These are phyloP conservation scores for Helicoverpa zea DNA, from an alignment of 1,140 invertebrate species.

Conservation along the genomic window DNA sequence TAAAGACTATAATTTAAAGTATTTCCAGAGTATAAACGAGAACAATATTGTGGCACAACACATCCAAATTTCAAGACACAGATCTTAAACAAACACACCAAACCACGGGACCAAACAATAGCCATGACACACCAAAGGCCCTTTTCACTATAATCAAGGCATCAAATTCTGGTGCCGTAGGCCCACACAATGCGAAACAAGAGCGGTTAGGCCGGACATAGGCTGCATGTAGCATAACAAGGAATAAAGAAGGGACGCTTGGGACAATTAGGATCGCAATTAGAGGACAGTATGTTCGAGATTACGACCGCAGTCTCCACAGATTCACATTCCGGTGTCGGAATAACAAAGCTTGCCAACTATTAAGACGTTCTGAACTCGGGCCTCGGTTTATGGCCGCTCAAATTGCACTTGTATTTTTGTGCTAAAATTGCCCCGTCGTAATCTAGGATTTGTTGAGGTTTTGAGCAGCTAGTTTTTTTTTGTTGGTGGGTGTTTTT, in stretches of 20 bases:
- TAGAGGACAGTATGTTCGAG: conserved; percentile 85
- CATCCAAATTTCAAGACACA: neutral
- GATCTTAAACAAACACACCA: neutral
- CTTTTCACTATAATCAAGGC: conserved; percentile 31
- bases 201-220: conserved; percentile 52
- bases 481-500: conserved; percentile 33
- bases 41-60: neutral
- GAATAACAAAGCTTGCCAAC: conserved; percentile 79
- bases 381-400: conserved; percentile 60
- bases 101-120: conserved; percentile 1
- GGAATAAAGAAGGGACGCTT: conserved; percentile 70
- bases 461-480: conserved; percentile 45
- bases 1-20: too few relatives aligned
- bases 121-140: conserved; percentile 10
- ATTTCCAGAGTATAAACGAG: too few relatives aligned
- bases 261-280: conserved; percentile 86
- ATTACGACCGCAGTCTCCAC: conserved; percentile 78
- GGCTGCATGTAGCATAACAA: conserved; percentile 65
- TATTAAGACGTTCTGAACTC: conserved; percentile 77
- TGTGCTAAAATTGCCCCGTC: conserved; percentile 59
- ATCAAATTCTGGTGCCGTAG: conserved; percentile 38
- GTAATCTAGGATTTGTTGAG: conserved; percentile 59
- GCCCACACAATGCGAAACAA: conserved; percentile 34
- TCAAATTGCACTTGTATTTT: conserved; percentile 66
- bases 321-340: conserved; percentile 73